Evolutionary conservation across 2,797 vertebrate genomes (phyloP).

Genomic region (Apogon hyalosoma): DNA sequence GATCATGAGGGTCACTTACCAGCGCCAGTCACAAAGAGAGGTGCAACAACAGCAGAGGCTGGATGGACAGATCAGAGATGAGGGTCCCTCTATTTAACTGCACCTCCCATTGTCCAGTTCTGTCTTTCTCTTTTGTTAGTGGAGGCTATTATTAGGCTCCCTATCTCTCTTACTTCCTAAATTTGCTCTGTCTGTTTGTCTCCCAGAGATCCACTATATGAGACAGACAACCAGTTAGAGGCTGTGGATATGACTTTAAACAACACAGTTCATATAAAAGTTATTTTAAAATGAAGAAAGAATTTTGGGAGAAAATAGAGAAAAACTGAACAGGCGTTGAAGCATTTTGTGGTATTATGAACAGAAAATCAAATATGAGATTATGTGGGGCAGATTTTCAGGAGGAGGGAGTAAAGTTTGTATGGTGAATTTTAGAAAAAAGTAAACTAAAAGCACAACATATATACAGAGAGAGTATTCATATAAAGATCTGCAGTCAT

Average conservation of each 20-base stretch:
- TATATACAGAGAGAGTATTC: not conserved
- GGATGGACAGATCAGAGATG: conserved; percentile 52
- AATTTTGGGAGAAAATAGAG: not conserved
- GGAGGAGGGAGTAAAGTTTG: not conserved
- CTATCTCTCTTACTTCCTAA: conserved; percentile 51
- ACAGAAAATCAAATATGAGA: too few relatives aligned
- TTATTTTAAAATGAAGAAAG: not conserved
- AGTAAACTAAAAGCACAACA: not conserved
- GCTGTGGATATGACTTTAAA: not conserved
- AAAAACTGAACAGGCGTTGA: too few relatives aligned
- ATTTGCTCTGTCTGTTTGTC: conserved; percentile 53
- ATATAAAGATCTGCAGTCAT: not conserved
- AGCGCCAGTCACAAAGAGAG: conserved; percentile 34
- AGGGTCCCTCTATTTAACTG: conserved; percentile 71
- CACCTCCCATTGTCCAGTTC: conserved; percentile 63
- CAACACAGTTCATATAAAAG: too few relatives aligned
- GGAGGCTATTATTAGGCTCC: conserved; percentile 74
- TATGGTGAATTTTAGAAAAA: not conserved
- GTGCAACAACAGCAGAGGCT: conserved; percentile 29
- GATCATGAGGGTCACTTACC: conserved; percentile 60
- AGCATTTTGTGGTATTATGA: too few relatives aligned
- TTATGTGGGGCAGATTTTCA: not conserved
- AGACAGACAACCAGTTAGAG: conserved; percentile 13
- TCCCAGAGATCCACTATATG: conserved; percentile 41
- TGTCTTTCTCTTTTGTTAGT: conserved; percentile 66